Evolutionary conservation across 2,888 invertebrate genomes (phyloP).

Genomic region (Clistopyga incitator): DNA sequence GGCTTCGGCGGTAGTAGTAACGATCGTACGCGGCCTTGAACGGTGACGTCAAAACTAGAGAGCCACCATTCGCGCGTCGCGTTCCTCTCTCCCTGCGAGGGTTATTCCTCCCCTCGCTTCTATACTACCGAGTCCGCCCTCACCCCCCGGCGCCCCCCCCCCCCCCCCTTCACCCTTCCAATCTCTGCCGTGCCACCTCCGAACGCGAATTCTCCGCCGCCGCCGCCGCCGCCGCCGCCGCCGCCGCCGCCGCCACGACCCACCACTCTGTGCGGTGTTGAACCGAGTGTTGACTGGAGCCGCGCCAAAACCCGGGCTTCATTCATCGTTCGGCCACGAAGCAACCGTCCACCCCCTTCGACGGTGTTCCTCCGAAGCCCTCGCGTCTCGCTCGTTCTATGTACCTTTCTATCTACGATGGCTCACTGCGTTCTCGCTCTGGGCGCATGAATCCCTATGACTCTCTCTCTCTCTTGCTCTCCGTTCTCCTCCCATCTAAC

Average conservation of each 20-base stretch:
- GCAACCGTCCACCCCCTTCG: slow-evolving; percentile 48
- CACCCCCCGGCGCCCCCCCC: slow-evolving; percentile 8
- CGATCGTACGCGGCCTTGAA: slow-evolving; percentile 76
- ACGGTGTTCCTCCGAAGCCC: background rate
- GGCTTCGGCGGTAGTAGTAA: slow-evolving; percentile 72
- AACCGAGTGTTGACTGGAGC: slow-evolving; percentile 69
- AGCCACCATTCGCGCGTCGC: slow-evolving; percentile 70
- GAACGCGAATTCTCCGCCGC: slow-evolving; percentile 53
- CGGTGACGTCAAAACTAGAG: slow-evolving; percentile 75
- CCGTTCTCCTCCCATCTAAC: background rate
- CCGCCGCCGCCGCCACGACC: background rate
- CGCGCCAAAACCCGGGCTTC: slow-evolving; percentile 75
- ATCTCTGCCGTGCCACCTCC: slow-evolving; percentile 55
- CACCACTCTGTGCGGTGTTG: slow-evolving; percentile 60
- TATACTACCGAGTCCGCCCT: slow-evolving; percentile 24
- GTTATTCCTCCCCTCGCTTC: slow-evolving; percentile 34
- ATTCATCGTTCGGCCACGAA: slow-evolving; percentile 73
- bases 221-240: slow-evolving; percentile 34
- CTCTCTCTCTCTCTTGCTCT: background rate
- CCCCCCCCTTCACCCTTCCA: slow-evolving; percentile 44
- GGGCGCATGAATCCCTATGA: background rate
- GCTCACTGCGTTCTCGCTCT: slow-evolving; percentile 4
- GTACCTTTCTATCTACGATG: slow-evolving; percentile 1
- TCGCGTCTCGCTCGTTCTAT: background rate
- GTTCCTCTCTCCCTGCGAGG: slow-evolving; percentile 47